phyloP scores from a whole-genome alignment of 2,888 invertebrate species.

The Eubasilissa splendida region DNA sequence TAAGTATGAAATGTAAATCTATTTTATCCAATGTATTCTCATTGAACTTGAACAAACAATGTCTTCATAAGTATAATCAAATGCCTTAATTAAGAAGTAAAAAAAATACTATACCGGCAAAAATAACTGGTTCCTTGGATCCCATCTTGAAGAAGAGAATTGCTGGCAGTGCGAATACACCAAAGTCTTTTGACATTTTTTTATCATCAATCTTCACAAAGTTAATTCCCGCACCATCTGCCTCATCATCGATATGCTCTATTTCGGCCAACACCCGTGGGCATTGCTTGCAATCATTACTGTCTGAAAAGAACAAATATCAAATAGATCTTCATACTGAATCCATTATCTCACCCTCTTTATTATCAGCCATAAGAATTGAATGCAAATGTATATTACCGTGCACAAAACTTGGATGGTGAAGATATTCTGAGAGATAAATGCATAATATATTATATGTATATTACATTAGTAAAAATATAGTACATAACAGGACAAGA shows the following conservation, averaged over 20 bases:
- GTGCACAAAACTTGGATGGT: no score
- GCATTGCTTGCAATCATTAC: conserved; percentile 96
- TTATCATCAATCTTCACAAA: conserved; percentile 94
- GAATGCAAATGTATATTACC: no score
- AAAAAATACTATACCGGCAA: conserved; percentile 81
- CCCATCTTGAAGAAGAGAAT: conserved; percentile 92
- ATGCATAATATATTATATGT: no score
- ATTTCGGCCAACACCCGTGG: conserved; percentile 89
- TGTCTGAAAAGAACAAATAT: conserved; percentile 81
- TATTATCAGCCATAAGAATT: no score
- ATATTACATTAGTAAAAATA: no score
- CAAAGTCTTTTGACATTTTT: conserved; percentile 88
- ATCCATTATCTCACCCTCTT: no score
- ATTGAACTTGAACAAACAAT: no score
- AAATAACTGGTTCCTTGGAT: conserved; percentile 91
- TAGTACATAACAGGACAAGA: no score
- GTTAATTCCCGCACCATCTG: conserved; percentile 90
- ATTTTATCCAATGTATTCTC: no score
- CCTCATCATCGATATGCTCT: conserved; percentile 95
- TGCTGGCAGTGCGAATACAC: conserved; percentile 92
- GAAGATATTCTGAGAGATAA: no score
- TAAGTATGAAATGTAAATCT: no score
- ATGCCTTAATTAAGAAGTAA: not conserved
- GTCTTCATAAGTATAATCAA: no score
- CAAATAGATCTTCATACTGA: conserved; percentile 59